Conservation (phyloP, 2,113 vertebrate species). For the Gracilinanus agilis region DNA sequence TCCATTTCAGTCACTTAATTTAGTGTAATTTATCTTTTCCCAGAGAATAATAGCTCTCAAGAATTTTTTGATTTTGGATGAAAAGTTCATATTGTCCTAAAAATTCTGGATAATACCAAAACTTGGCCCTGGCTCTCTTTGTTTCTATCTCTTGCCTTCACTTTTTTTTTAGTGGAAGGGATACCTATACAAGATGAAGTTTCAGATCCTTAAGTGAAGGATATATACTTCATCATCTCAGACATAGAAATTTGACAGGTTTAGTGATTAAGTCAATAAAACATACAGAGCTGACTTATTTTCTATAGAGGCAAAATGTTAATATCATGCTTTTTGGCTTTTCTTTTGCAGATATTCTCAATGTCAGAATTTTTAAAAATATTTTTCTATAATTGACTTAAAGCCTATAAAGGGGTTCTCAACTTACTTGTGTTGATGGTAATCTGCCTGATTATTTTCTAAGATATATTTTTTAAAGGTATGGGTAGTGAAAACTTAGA, state of each 20-base stretch:
- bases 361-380: conserved; percentile 2
- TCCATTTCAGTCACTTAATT: conserved; percentile 58
- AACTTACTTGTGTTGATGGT: not conserved
- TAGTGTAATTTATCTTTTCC: conserved; percentile 20
- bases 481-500: not conserved
- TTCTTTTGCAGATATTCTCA: conserved; percentile 13
- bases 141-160: not conserved
- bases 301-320: conserved; percentile 10
- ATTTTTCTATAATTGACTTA: conserved; percentile 10
- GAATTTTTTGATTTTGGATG: conserved; percentile 28
- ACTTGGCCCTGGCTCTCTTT: not conserved
- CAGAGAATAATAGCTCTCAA: conserved; percentile 2
- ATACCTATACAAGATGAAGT: not conserved
- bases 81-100: conserved; percentile 44
- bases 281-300: conserved; percentile 15
- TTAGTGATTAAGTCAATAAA: conserved; percentile 13
- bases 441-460: conserved; percentile 13
- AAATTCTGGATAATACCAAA: not conserved
- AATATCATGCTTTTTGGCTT: conserved; percentile 22
- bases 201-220: not conserved
- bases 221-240: not conserved
- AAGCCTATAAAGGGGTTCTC: conserved; percentile 23
- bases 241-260: not conserved
- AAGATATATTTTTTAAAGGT: conserved; percentile 46
- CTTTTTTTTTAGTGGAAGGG: too few relatives aligned